A percentile compares a stretch with the other conserved stretches of the same genome.
phyloP scores from a whole-genome alignment of 1,140 invertebrate genomes.

The Hestina assimilis region DNA sequence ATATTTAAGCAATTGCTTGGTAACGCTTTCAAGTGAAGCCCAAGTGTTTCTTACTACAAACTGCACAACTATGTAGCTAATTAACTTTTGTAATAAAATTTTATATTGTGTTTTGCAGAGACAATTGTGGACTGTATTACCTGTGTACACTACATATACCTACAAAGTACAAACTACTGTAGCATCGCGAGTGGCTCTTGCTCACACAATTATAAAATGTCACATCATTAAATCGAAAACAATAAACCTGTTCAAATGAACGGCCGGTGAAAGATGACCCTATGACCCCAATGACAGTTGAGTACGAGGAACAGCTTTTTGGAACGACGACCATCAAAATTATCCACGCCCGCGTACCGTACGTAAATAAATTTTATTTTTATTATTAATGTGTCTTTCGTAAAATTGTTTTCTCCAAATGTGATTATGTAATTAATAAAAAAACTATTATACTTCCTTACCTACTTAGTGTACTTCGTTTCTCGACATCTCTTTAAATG shows the following conservation, averaged over 20 bases:
- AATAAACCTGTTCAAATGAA: constrained; percentile 25
- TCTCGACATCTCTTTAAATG: too few species aligned
- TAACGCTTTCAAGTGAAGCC: too few species aligned
- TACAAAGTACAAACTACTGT: constrained; percentile 2
- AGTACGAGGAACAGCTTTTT: constrained; percentile 10
- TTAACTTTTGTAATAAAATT: too few species aligned
- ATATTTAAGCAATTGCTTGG: too few species aligned
- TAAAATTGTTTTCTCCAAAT: not conserved
- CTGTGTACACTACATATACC: not conserved
- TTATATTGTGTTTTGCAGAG: too few species aligned
- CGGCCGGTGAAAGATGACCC: constrained; percentile 29
- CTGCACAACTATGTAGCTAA: too few species aligned
- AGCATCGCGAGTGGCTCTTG: not conserved
- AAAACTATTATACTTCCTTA: too few species aligned
- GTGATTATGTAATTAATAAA: too few species aligned
- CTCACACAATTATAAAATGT: constrained; percentile 26
- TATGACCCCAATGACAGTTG: constrained; percentile 26
- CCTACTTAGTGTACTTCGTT: too few species aligned
- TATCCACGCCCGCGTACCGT: not conserved
- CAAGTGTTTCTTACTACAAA: too few species aligned
- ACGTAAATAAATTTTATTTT: not conserved
- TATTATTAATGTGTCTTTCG: not conserved
- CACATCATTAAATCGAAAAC: constrained; percentile 28
- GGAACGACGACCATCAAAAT: constrained; percentile 16
- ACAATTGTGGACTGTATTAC: too few species aligned